phyloP scores from a whole-genome alignment of 2,888 invertebrate genomes.

The Saturnia pavonia region DNA sequence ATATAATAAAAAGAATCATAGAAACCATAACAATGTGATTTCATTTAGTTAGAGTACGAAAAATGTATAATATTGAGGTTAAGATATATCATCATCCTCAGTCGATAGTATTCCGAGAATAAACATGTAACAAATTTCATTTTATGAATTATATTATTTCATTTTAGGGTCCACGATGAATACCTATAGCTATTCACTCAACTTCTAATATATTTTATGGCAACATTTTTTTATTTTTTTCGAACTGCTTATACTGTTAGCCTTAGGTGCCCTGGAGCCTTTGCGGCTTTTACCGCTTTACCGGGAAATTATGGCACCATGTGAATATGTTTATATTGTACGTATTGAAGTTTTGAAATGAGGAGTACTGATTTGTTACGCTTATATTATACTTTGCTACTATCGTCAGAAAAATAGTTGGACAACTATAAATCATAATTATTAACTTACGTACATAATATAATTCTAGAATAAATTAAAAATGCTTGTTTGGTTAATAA shows the following conservation, averaged over 20 bases:
- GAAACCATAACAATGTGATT: neutral
- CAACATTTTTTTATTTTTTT: too few relatives aligned
- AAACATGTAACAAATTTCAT: conserved; percentile 17
- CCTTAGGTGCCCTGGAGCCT: too few relatives aligned
- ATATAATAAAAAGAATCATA: neutral
- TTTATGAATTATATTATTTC: conserved; percentile 17
- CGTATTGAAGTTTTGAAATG: neutral
- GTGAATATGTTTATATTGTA: neutral
- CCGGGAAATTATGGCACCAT: neutral
- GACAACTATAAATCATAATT: too few relatives aligned
- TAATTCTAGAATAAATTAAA: neutral
- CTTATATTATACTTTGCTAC: neutral
- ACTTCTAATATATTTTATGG: neutral
- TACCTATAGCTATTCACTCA: neutral
- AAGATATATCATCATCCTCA: conserved; percentile 6
- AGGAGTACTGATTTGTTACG: neutral
- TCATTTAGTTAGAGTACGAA: neutral
- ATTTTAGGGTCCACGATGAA: conserved; percentile 12
- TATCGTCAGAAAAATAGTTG: too few relatives aligned
- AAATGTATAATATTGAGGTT: conserved; percentile 10
- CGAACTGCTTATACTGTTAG: too few relatives aligned
- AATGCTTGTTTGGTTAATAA: neutral
- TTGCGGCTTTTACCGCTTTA: too few relatives aligned
- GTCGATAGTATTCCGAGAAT: conserved; percentile 13
- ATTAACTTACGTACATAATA: too few relatives aligned